These are phyloP conservation scores for Sepiola atlantica DNA, from an alignment of 2,888 invertebrate species.

Conservation along the genomic window DNA sequence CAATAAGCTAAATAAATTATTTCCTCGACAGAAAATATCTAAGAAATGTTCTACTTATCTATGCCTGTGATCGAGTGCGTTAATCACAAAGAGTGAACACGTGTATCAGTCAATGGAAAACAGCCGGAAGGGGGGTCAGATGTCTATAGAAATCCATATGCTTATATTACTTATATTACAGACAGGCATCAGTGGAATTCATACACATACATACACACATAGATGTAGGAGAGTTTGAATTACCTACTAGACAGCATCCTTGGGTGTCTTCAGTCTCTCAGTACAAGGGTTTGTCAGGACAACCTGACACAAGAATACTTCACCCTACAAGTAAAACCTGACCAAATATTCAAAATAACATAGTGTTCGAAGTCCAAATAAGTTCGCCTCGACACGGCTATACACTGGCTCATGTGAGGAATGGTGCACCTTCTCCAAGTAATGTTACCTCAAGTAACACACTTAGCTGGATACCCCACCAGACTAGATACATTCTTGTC, in stretches of 20 bases:
- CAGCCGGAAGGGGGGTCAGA: not conserved
- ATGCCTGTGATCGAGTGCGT: not conserved
- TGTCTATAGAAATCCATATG: not conserved
- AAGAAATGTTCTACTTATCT: not conserved
- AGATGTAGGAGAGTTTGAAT: too few relatives aligned
- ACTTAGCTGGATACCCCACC: not conserved
- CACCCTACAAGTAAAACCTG: too few relatives aligned
- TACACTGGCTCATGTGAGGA: not conserved
- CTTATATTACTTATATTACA: too few relatives aligned
- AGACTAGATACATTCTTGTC: too few relatives aligned
- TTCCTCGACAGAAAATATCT: not conserved
- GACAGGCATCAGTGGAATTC: not conserved
- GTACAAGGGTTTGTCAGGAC: too few relatives aligned
- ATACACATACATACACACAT: not conserved
- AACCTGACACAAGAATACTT: too few relatives aligned
- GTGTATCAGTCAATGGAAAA: too few relatives aligned
- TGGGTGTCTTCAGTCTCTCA: too few relatives aligned
- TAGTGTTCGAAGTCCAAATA: too few relatives aligned
- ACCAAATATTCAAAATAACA: too few relatives aligned
- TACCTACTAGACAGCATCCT: too few relatives aligned
- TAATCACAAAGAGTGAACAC: not conserved
- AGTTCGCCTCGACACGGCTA: too few relatives aligned
- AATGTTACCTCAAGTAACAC: not conserved
- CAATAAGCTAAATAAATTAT: not conserved
- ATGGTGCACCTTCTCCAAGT: not conserved